These are phyloP conservation scores for Deroptyus accipitrinus DNA, from an alignment of 2,113 vertebrate species.

Conservation along the genomic window DNA sequence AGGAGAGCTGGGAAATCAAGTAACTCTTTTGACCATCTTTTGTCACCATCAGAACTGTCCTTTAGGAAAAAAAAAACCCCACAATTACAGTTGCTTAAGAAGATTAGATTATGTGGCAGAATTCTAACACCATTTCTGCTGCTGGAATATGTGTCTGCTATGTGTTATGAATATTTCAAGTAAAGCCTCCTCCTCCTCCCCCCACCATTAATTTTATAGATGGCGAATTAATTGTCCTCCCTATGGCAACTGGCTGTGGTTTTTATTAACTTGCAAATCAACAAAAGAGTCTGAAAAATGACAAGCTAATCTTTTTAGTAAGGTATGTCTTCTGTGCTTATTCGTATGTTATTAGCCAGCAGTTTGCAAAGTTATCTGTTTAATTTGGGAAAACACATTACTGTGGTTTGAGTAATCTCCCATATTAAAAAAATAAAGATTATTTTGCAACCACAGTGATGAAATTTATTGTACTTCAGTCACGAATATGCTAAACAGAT, in stretches of 20 bases:
- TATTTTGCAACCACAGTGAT: slow-evolving; percentile 45
- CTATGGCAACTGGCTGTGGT: slow-evolving; percentile 32
- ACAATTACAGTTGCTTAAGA: background rate
- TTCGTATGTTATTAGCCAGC: slow-evolving; percentile 37
- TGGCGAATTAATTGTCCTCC: slow-evolving; percentile 63
- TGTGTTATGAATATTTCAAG: background rate
- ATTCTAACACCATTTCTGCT: background rate
- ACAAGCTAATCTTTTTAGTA: slow-evolving; percentile 62
- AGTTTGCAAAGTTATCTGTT: slow-evolving; percentile 50
- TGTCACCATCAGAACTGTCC: background rate
- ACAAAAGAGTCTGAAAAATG: slow-evolving; percentile 54
- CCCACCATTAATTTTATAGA: slow-evolving; percentile 46
- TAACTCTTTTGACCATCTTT: background rate
- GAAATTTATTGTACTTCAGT: slow-evolving; percentile 26
- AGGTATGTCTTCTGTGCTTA: slow-evolving; percentile 31
- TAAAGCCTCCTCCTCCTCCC: background rate
- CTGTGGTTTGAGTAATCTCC: slow-evolving; percentile 17
- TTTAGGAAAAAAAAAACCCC: background rate
- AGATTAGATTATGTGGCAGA: background rate
- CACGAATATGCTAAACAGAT: slow-evolving; percentile 7
- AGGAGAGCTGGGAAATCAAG: background rate
- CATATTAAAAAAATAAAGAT: slow-evolving; percentile 39
- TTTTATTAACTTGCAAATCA: slow-evolving; percentile 73
- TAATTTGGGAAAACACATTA: slow-evolving; percentile 55
- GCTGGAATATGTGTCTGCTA: background rate